Percentiles rank a stretch among this genome's conserved stretches.
Conservation (phyloP, 2,113 vertebrate genomes). For the Erythrolamprus reginae region DNA sequence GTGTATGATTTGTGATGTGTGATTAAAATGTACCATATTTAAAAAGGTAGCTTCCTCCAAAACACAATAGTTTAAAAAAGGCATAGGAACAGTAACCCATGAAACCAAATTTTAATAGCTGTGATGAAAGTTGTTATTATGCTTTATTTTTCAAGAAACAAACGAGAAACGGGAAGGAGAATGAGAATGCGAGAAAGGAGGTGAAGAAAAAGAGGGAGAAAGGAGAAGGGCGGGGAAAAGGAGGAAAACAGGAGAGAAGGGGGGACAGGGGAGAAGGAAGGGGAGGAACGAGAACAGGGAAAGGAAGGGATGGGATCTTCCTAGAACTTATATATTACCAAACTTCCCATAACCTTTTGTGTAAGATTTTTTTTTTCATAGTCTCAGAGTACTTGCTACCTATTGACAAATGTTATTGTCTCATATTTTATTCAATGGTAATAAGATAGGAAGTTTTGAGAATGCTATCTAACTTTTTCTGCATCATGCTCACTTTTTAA, state of each 20-base stretch:
- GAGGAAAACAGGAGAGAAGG: too few relatives aligned
- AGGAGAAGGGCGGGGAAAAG: too few relatives aligned
- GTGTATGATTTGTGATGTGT: not conserved
- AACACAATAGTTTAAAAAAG: not conserved
- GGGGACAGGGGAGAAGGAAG: not conserved
- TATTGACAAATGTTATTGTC: too few relatives aligned
- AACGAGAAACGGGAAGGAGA: too few relatives aligned
- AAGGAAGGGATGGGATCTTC: not conserved
- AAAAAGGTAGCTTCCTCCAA: not conserved
- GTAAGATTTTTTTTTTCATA: not conserved
- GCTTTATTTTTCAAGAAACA: too few relatives aligned
- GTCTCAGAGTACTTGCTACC: rapidly evolving
- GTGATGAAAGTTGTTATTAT: not conserved
- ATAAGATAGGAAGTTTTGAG: not conserved
- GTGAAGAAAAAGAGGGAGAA: too few relatives aligned
- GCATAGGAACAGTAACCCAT: not conserved
- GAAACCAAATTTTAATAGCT: not conserved
- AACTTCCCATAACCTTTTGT: not conserved
- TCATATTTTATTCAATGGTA: rapidly evolving
- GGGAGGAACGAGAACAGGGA: not conserved
- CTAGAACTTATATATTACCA: too few relatives aligned
- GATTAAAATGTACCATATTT: not conserved
- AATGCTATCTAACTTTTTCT: not conserved
- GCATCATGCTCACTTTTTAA: not conserved
- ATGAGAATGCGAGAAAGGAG: too few relatives aligned